Evolutionary conservation across 1,140 invertebrate genomes (phyloP), one percentile per base, ranked within the genome.

Genomic region (Druon quercuslanigerum): DNA sequence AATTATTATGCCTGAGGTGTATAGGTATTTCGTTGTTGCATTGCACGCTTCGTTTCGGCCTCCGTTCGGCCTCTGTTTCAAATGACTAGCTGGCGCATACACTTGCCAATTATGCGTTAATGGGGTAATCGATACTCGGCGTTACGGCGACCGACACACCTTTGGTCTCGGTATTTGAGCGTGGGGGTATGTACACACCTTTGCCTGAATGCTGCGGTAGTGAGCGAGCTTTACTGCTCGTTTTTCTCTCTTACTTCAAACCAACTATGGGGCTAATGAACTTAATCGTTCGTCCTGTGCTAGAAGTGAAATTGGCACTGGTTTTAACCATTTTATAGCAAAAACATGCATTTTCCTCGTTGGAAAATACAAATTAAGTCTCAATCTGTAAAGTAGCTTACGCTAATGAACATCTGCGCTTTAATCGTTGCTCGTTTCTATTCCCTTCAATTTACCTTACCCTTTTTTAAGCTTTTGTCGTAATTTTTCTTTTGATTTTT

Each of bases 91-190:
- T 51, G 71, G 33, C 52, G 20, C 72, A 70, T 54, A 77, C 50
- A 72, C 60, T 51, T 20, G 8, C 76, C 17, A 50, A 79, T 79
- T 60, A 71, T 51, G 76, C 73, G 75, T 79, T 79, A 83, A 81
- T 79, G 72, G 66, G 16, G 51, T 78, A 83, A 83, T 81, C 82
- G 78, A 82, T 83, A 70, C 14, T 73, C 73, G 52, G 76, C 77
- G 77, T 80, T 79, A 75, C 13, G 54, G 16, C 77, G 77, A 74
- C 72, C 74, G 74, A 56, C 76, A 76, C 79, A 78, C 79, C 76
- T 78, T 78, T 57, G 33, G 54, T 74, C 51, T 82, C 78, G 77
- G 77, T 74, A 76, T 66, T 33, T 78, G 66, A 79, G 76, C 50
- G 56, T 66, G 66, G 40, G 50, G 40, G 40, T 70, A 20, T 40